Evolutionary conservation across 2,113 vertebrate genomes (phyloP), one percentile per base, ranked within the genome.

Genomic region (Bubalus kerabau): DNA sequence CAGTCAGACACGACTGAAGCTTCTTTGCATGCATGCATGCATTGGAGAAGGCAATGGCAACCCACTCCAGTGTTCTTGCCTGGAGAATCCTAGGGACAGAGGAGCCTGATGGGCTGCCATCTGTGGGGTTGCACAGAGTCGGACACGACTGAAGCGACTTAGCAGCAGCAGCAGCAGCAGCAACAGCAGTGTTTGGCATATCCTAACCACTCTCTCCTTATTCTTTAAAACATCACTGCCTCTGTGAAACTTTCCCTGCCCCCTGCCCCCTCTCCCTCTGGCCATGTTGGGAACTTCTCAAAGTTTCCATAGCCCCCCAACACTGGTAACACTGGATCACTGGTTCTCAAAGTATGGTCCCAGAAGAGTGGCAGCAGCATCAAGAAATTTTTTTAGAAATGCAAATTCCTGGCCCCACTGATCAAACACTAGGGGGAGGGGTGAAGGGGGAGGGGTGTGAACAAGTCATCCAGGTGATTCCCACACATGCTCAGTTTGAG

Each of bases 321-420:
- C 36, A 52, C 40, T 40, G 78, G 24, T 26, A 48, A 85, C 24
- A 43, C 43, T 36, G 54, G 36, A 46, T 28, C 19, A 48, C 56
- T 26, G n/a, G 36, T 82, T 89, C 16, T 87, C 28, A 24, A 46
- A 64, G n/a, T 60, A 7, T 57, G 36, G 64, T 87, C 10, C 54
- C 24, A 57, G 36, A 36, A 36, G 32, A 71, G 80, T 2, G 16
- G 14, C 48, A 57, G 40, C 43, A 28, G 80, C n/a, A 24, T 81
- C 28, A 87, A n/a, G 21, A 50, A 30, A 78, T 67, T 9, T 9
- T 94, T 48, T 84, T 57, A 87, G 90, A 86, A 95, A 78, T 91
- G 48, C 43, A 80, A 85, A 71, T 60, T 84, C 30, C 86, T 36
- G 83, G 24, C 60, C 4, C n/a, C 28, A 46, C 2, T 76, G 52